Conservation (phyloP, 2,888 invertebrate genomes). For the Parnassius smintheus region DNA sequence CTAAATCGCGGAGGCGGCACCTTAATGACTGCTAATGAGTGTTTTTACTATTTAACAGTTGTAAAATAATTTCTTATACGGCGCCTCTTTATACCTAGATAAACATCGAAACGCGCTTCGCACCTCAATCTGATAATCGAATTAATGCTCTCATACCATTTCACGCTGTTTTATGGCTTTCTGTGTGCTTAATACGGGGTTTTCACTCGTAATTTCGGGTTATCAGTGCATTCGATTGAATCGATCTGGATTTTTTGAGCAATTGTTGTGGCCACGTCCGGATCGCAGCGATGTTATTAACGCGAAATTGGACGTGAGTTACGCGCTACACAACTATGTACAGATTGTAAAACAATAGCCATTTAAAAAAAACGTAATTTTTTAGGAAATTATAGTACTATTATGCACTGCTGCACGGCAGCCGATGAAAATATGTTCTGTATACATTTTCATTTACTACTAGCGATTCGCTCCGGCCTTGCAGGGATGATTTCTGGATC, state of each 20-base stretch:
- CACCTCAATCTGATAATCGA: constrained; percentile 81
- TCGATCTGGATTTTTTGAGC: constrained; percentile 63
- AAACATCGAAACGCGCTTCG: constrained; percentile 80
- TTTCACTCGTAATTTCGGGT: constrained; percentile 72
- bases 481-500: too few relatives aligned
- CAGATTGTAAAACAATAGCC: constrained; percentile 8
- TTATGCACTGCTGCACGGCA: neutral
- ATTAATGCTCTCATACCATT: constrained; percentile 78
- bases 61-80: constrained; percentile 79
- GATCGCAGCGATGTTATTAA: constrained; percentile 43
- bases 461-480: too few relatives aligned
- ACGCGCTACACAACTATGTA: constrained; percentile 24
- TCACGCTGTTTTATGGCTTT: constrained; percentile 78
- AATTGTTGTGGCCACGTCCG: constrained; percentile 37
- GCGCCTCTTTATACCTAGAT: constrained; percentile 79
- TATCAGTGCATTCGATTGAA: constrained; percentile 74
- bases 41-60: constrained; percentile 78
- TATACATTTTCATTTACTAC: too few relatives aligned
- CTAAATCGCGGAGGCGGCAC: constrained; percentile 71
- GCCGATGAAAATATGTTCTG: too few relatives aligned
- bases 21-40: constrained; percentile 79
- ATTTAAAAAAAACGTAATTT: neutral
- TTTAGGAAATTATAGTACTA: neutral
- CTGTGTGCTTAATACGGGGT: constrained; percentile 69
- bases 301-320: constrained; percentile 34